These are phyloP conservation scores for Oryzias javanicus DNA, from an alignment of 2,113 vertebrate genomes.

Conservation along the genomic window DNA sequence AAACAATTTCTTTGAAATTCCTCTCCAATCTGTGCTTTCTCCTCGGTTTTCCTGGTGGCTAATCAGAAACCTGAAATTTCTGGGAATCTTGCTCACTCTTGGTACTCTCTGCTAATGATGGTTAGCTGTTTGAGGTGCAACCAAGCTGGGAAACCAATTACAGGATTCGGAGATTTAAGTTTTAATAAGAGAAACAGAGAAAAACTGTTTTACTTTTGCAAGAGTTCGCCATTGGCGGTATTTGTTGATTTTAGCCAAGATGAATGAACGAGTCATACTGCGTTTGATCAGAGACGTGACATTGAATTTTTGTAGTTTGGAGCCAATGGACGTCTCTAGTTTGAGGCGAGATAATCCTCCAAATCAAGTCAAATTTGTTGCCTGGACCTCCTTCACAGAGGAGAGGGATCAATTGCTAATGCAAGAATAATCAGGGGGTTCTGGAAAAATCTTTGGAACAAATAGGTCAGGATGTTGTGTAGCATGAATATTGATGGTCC, in stretches of 20 bases:
- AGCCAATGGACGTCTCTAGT: constrained; percentile 22
- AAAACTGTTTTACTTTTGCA: constrained; percentile 35
- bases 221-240: constrained; percentile 26
- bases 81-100: constrained; percentile 50
- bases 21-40: constrained; percentile 26
- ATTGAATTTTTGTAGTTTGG: constrained; percentile 30
- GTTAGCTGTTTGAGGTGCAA: constrained; percentile 58
- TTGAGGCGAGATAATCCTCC: constrained; percentile 61
- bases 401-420: constrained; percentile 54
- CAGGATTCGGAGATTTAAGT: constrained; percentile 29
- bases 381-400: constrained; percentile 41
- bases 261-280: constrained; percentile 10
- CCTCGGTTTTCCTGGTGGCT: constrained; percentile 43
- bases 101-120: constrained; percentile 54
- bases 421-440: constrained; percentile 51
- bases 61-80: constrained; percentile 62
- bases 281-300: no score
- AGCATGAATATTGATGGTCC: constrained; percentile 43
- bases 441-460: constrained; percentile 48
- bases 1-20: constrained; percentile 50
- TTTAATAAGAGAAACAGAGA: constrained; percentile 18
- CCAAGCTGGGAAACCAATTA: constrained; percentile 59
- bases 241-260: constrained; percentile 25
- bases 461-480: constrained; percentile 57
- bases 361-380: constrained; percentile 62